Evolutionary conservation across 2,113 vertebrate genomes (phyloP).

Genomic region (Chaenogobius annularis): DNA sequence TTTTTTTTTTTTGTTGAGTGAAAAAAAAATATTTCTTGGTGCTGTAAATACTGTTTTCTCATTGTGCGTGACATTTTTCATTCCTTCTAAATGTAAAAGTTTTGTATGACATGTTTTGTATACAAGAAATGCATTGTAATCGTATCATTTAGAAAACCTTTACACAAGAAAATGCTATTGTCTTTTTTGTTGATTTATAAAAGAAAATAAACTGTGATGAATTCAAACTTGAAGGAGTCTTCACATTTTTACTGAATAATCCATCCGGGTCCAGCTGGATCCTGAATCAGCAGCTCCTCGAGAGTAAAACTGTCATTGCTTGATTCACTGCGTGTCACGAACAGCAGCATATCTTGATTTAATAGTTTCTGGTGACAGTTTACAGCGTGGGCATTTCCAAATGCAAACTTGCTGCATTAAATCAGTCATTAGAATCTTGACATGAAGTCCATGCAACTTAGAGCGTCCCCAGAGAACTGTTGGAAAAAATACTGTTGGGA

Average conservation of each 20-base stretch:
- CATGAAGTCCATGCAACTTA: not conserved
- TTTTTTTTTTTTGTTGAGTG: not conserved
- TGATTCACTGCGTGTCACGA: slow-evolving; percentile 2
- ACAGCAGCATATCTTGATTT: not conserved
- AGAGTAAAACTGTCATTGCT: not conserved
- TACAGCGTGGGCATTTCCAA: not conserved
- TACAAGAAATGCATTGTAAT: slow-evolving; percentile 63
- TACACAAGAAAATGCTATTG: slow-evolving; percentile 43
- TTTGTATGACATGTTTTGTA: slow-evolving; percentile 78
- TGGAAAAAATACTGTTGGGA: too few species aligned
- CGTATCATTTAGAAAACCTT: slow-evolving; percentile 52
- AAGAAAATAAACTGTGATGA: slow-evolving; percentile 69
- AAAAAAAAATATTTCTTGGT: not conserved
- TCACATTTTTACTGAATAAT: not conserved
- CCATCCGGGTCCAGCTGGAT: slow-evolving; percentile 4
- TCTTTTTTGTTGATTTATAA: slow-evolving; percentile 62
- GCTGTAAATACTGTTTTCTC: slow-evolving; percentile 12
- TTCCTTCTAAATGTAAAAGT: slow-evolving; percentile 51
- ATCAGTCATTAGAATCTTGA: not conserved
- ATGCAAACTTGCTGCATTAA: not conserved
- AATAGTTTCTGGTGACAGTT: not conserved
- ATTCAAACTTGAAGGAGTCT: slow-evolving; percentile 6
- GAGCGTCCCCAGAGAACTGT: not conserved
- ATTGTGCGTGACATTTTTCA: slow-evolving; percentile 12
- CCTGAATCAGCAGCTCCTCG: slow-evolving; percentile 17